These are phyloP conservation scores for Sisyra nigra DNA, from an alignment of 2,888 invertebrate genomes.

Conservation along the genomic window DNA sequence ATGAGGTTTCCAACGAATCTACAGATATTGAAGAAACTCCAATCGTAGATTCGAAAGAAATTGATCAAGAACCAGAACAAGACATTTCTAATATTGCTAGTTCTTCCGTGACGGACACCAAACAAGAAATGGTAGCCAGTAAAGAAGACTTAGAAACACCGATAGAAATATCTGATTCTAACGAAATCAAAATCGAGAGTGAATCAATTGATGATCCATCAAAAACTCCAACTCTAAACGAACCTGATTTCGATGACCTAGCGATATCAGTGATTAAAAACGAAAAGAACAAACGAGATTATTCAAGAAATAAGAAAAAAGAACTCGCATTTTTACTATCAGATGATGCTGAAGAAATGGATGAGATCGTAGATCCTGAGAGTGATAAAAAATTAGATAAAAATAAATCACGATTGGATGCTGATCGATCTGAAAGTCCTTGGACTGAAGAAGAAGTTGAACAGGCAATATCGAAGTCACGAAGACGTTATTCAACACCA, in stretches of 20 bases:
- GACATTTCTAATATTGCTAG: neutral
- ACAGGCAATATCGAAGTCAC: slow-evolving; percentile 13
- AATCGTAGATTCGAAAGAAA: neutral
- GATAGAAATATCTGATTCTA: neutral
- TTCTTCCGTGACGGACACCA: slow-evolving; percentile 11
- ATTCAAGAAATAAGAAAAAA: slow-evolving; percentile 34
- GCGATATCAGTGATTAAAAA: slow-evolving; percentile 42
- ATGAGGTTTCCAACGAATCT: slow-evolving; percentile 10
- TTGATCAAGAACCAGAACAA: neutral
- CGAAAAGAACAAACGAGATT: slow-evolving; percentile 43
- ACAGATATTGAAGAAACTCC: neutral
- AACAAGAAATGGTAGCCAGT: slow-evolving; percentile 10
- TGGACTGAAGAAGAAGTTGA: slow-evolving; percentile 35
- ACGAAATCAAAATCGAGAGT: neutral
- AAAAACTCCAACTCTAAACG: slow-evolving; percentile 8
- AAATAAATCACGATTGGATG: slow-evolving; percentile 27
- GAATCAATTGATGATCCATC: slow-evolving; percentile 1
- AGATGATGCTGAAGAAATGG: slow-evolving; percentile 20
- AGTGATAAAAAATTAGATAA: slow-evolving; percentile 19
- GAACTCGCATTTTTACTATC: slow-evolving; percentile 26
- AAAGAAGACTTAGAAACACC: slow-evolving; percentile 10
- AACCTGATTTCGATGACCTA: slow-evolving; percentile 32
- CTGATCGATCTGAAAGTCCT: slow-evolving; percentile 35
- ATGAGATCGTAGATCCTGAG: slow-evolving; percentile 13
- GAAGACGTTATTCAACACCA: slow-evolving; percentile 28